phyloP scores from a whole-genome alignment of 2,797 vertebrate genomes.

The Onychomys arenicola region DNA sequence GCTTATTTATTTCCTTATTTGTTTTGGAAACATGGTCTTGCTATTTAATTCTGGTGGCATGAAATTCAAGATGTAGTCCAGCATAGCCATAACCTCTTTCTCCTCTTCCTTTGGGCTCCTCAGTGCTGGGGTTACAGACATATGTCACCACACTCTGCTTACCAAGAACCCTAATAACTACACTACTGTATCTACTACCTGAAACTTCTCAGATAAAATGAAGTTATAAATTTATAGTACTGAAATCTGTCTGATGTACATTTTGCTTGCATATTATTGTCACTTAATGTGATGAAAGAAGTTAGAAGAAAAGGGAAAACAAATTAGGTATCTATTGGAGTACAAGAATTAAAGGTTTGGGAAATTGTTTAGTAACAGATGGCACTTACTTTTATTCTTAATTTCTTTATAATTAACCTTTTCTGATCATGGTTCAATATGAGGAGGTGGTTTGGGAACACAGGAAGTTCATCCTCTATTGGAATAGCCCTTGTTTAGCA shows the following conservation, averaged over 20 bases:
- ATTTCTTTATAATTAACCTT: not conserved
- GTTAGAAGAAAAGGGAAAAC: not conserved
- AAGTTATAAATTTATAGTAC: not conserved
- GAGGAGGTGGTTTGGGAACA: not conserved
- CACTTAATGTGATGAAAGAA: not conserved
- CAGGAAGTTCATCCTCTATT: not conserved
- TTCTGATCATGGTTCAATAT: not conserved
- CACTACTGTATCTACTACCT: not conserved
- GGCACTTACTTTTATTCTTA: not conserved
- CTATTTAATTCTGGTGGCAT: not conserved
- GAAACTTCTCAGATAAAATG: not conserved
- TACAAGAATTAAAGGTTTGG: not conserved
- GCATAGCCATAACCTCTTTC: not conserved
- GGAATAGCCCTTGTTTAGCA: not conserved
- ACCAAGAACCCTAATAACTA: not conserved
- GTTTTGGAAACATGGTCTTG: not conserved
- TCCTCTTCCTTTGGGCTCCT: not conserved
- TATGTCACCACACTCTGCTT: not conserved
- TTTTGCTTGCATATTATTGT: not conserved
- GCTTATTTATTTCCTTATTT: not conserved
- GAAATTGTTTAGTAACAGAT: slow-evolving; percentile 2
- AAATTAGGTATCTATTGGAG: not conserved
- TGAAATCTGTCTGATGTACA: not conserved
- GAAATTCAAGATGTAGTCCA: not conserved
- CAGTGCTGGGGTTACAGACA: not conserved